Evolutionary conservation across 2,888 invertebrate genomes (phyloP), one percentile per base, ranked within the genome.

Genomic region (Melitaea athalia): DNA sequence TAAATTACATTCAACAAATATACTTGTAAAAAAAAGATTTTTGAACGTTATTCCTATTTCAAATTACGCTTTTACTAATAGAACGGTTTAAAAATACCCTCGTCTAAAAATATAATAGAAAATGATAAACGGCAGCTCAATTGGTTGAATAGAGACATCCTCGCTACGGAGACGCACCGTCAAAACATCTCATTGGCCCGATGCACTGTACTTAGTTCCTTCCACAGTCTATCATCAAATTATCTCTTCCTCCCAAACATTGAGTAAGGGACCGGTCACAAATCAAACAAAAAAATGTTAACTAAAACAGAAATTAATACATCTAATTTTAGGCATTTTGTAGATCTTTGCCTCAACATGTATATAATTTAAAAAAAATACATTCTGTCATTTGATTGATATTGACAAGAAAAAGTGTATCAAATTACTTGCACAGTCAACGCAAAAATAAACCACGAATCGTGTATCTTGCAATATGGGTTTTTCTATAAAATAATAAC

Each of bases 181-280:
- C 91, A 91, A 81, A 91, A 91, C 91, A 90, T 83, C 79, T 81
- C 82, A 85, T 86, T 86, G 79, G 70, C 79, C 79, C 72, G 74
- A 74, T 78, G 70, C 70, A 75, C 81, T 81, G 81, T 80, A 81
- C 86, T 85, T 84, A 83, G 78, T 72, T 83, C 83, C 89, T 89
- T 90, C 87, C 88, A 85, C 81, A 79, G 78, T 80, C 82, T 80
- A 78, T 75, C 78, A 79, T 81, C 82, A 85, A 89, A 91, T 91
- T 87, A 89, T 82, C 85, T 84, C 90, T 91, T 91, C 91, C 91
- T 91, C 84, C 83, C 78, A 75, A 79, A 81, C 79, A 77, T 75
- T 72, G 17, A 64, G 43, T 73, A 68, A 71, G 68, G 74, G 52
- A 47, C n/a, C 59, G 69, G 38, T 62, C 70, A 73, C 70, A 68